Conservation (phyloP, 2,797 vertebrate genomes). For the Siniperca obscura region DNA sequence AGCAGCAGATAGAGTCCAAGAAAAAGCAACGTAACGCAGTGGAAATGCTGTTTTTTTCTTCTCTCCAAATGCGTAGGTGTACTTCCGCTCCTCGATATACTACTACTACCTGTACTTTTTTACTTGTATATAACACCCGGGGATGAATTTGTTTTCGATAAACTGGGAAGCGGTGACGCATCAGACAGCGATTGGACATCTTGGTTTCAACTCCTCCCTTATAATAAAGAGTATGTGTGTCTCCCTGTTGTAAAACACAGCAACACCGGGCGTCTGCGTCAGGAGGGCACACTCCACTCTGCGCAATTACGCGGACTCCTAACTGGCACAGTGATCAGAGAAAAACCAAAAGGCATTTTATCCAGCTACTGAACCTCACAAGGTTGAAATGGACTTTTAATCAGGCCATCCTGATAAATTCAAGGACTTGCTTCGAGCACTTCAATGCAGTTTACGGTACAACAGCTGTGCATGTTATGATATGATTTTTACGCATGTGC, state of each 20-base stretch:
- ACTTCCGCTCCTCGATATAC: slow-evolving; percentile 79
- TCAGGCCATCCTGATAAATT: slow-evolving; percentile 44
- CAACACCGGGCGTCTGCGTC: slow-evolving; percentile 88
- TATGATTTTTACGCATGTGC: slow-evolving; percentile 76
- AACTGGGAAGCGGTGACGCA: slow-evolving; percentile 92
- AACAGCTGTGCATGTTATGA: slow-evolving; percentile 69
- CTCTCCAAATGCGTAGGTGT: slow-evolving; percentile 80
- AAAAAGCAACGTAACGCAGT: slow-evolving; percentile 48
- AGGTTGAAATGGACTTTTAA: slow-evolving; percentile 83
- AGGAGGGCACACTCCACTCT: slow-evolving; percentile 86
- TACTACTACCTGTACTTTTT: slow-evolving; percentile 83
- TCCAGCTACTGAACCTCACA: slow-evolving; percentile 81
- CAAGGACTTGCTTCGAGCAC: slow-evolving; percentile 70
- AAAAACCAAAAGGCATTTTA: slow-evolving; percentile 73
- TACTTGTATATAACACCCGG: slow-evolving; percentile 85
- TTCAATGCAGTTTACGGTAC: slow-evolving; percentile 73
- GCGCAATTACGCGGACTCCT: slow-evolving; percentile 87
- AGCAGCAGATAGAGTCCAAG: slow-evolving; percentile 37
- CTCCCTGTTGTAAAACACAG: slow-evolving; percentile 93
- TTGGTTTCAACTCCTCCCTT: slow-evolving; percentile 94
- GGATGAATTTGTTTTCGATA: slow-evolving; percentile 93
- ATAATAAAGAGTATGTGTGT: slow-evolving; percentile 93
- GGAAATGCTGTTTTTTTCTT: slow-evolving; percentile 58
- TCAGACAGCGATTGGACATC: slow-evolving; percentile 93
- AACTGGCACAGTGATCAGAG: slow-evolving; percentile 83